These are phyloP conservation scores for Nanger granti DNA, from an alignment of 2,113 vertebrate species.

Conservation along the genomic window DNA sequence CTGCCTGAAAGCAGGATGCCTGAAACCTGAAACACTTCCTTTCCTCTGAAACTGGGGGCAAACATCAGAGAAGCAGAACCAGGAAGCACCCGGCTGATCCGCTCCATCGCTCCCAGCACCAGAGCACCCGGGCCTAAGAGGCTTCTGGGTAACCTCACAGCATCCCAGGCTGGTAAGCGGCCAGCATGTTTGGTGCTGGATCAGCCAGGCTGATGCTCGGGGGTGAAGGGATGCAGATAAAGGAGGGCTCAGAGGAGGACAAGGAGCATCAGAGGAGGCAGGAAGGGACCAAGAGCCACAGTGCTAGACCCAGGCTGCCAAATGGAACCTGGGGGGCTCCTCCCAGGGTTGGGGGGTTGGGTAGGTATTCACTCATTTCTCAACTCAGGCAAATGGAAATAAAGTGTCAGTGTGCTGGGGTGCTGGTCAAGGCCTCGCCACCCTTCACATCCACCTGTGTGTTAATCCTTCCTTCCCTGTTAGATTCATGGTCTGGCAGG, in stretches of 20 bases:
- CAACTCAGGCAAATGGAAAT: not conserved
- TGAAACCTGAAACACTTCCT: not conserved
- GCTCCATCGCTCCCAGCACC: accelerated
- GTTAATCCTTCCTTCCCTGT: not conserved
- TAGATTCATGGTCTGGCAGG: not conserved
- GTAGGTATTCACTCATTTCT: not conserved
- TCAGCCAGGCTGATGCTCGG: not conserved
- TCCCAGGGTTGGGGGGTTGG: no score
- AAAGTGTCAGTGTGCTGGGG: not conserved
- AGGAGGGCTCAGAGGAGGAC: not conserved
- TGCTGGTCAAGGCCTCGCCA: not conserved
- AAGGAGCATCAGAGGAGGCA: not conserved
- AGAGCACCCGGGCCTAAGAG: accelerated
- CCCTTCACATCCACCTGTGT: not conserved
- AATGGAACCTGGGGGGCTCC: no score
- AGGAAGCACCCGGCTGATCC: accelerated
- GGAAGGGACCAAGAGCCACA: not conserved
- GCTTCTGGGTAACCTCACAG: not conserved
- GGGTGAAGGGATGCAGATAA: accelerated
- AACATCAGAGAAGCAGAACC: no score
- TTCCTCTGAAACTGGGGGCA: not conserved
- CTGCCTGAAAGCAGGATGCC: not conserved
- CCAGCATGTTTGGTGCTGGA: not conserved
- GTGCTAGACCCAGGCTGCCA: not conserved
- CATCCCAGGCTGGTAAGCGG: no score